A percentile compares a stretch with the other conserved stretches of the same genome.
These are phyloP conservation scores for Andricus curvator DNA, from an alignment of 2,888 invertebrate species.

Conservation along the genomic window DNA sequence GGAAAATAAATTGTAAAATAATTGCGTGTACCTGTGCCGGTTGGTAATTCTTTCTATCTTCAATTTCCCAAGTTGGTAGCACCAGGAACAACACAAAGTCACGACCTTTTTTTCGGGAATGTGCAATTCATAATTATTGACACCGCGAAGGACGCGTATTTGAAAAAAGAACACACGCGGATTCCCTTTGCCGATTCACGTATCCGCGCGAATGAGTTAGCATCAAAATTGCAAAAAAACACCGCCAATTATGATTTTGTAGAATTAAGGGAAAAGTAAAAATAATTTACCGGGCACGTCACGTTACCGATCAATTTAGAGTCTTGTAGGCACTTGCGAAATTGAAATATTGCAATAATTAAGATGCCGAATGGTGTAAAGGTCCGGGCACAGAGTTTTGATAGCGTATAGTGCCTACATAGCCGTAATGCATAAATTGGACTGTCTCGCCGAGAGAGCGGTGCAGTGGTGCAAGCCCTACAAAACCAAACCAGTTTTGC, in stretches of 20 bases:
- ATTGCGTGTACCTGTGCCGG: conserved; percentile 58
- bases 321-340: conserved; percentile 73
- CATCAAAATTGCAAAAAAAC: conserved; percentile 16
- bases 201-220: conserved; percentile 28
- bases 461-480: conserved; percentile 77
- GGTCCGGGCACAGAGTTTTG: conserved; percentile 71
- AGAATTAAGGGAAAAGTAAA: conserved; percentile 19
- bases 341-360: conserved; percentile 64
- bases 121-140: conserved; percentile 39
- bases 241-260: conserved; percentile 23
- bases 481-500: conserved; percentile 77
- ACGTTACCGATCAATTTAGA: conserved; percentile 63
- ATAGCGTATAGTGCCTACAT: conserved; percentile 77
- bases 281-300: conserved; percentile 39
- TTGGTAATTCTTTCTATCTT: conserved; percentile 54
- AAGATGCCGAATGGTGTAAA: conserved; percentile 64
- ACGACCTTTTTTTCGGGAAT: conserved; percentile 52
- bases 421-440: conserved; percentile 79
- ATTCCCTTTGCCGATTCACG: neutral
- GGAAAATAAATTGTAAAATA: conserved; percentile 16
- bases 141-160: conserved; percentile 34
- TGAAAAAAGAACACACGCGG: conserved; percentile 28
- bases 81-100: conserved; percentile 58
- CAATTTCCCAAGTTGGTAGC: conserved; percentile 56
- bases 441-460: conserved; percentile 76